Conservation (phyloP, 2,888 invertebrate genomes). For the Elaeidobius kamerunicus region DNA sequence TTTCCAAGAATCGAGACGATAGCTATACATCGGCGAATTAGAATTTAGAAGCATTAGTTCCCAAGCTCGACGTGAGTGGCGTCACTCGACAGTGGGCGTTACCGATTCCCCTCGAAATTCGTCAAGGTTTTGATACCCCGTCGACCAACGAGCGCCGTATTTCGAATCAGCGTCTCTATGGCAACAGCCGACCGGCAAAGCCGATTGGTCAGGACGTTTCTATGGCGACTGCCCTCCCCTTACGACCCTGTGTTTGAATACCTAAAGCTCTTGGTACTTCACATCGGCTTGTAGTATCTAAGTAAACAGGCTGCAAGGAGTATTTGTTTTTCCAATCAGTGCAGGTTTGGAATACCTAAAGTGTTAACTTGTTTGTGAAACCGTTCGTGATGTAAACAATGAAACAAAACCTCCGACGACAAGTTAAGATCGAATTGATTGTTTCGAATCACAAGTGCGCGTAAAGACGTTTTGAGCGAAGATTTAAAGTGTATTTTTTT, state of each 20-base stretch:
- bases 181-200: conserved; percentile 33
- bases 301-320: conserved; percentile 53
- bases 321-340: conserved; percentile 59
- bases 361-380: conserved; percentile 53
- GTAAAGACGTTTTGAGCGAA: conserved; percentile 18
- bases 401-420: conserved; percentile 52
- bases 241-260: conserved; percentile 49
- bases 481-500: conserved; percentile 22
- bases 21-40: conserved; percentile 36
- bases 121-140: conserved; percentile 26
- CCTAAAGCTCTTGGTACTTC: conserved; percentile 53
- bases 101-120: conserved; percentile 14
- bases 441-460: conserved; percentile 36
- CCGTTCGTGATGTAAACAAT: conserved; percentile 53
- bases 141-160: conserved; percentile 37
- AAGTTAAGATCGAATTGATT: conserved; percentile 49
- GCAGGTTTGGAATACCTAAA: conserved; percentile 53
- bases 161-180: conserved; percentile 38
- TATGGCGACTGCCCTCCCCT: conserved; percentile 45
- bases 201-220: conserved; percentile 41
- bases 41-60: conserved; percentile 39
- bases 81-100: conserved; percentile 23
- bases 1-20: conserved; percentile 35
- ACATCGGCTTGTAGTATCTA: conserved; percentile 53
- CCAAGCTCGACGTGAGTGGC: conserved; percentile 34